Percentiles rank a stretch among this genome's conserved stretches.
These are phyloP conservation scores for Cyanistes caeruleus DNA, from an alignment of 2,113 vertebrate genomes.

Conservation along the genomic window DNA sequence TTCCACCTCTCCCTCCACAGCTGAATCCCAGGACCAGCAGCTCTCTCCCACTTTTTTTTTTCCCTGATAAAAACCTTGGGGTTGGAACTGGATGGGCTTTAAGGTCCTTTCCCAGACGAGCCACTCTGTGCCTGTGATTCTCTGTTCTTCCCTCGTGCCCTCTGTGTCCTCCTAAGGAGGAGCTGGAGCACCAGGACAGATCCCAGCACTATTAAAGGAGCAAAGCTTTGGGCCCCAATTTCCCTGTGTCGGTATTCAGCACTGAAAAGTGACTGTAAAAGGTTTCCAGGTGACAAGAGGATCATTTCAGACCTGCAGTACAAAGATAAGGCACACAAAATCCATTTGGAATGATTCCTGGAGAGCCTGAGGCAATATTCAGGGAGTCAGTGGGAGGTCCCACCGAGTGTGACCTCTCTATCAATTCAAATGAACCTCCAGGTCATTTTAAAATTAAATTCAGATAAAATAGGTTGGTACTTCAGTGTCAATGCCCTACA, in stretches of 20 bases:
- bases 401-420: background rate
- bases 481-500: background rate
- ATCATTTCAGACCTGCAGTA: background rate
- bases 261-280: background rate
- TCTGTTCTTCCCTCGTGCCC: background rate
- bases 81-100: background rate
- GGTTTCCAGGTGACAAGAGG: background rate
- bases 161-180: background rate
- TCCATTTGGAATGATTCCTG: background rate
- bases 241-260: background rate
- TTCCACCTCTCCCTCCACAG: background rate
- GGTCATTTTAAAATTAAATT: background rate
- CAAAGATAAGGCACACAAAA: background rate
- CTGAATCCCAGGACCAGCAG: background rate
- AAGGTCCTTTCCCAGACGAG: background rate
- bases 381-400: background rate
- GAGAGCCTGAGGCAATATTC: background rate
- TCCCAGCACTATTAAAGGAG: background rate
- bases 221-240: background rate
- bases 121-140: background rate
- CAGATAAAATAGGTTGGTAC: background rate
- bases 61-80: background rate
- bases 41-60: background rate
- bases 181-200: background rate
- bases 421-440: background rate